Evolutionary conservation across 1,140 invertebrate genomes (phyloP), one percentile per base, ranked within the genome.

Genomic region (Acromyrmex heyeri): DNA sequence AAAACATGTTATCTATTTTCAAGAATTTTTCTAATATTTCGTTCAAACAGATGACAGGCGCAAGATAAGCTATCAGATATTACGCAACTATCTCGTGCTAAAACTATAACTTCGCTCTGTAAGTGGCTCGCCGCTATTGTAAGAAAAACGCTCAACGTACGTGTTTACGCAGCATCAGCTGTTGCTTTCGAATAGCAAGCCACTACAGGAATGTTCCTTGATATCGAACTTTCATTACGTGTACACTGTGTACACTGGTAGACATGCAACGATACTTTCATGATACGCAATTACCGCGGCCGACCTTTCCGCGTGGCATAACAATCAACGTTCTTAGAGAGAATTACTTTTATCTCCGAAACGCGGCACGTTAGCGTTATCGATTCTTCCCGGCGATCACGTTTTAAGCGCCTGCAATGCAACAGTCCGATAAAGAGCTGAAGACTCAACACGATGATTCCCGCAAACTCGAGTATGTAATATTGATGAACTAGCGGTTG

Each of bases 91-190:
- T 34, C 34, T 24, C 10, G 12, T 75, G 53, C 30, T 6, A 14
- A 30, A 61, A 61, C 34, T n/a, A 27, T 24, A 38, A 38, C 3
- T 69, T 8, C 16, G 6, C 77, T 38, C 16, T 16, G 18, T 27
- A 27, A 65, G 24, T 53, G 44, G 24, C 12, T 38, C 67, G 67
- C 24, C 70, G 27, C 6, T 12, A 34, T 34, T n/a, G 12, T 27
- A 48, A 81, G 50, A 69, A 69, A 70, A 44, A 30, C 12, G 24
- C 57, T 18, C 38, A 16, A 5, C 16, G 21, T 59, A 34, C 79
- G 21, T 72, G 38, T 82, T 38, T 77, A 55, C 73, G 73, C 82
- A 27, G 82, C 82, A 85, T 85, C 82, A 55, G 75, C 75, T 85
- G 82, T 65, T 77, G 30, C 77, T 38, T 14, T 70, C 64, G 77